Base-by-base conservation (phyloP, 2,797 vertebrate species). In the Gymnopithys bicolor region DNA sequence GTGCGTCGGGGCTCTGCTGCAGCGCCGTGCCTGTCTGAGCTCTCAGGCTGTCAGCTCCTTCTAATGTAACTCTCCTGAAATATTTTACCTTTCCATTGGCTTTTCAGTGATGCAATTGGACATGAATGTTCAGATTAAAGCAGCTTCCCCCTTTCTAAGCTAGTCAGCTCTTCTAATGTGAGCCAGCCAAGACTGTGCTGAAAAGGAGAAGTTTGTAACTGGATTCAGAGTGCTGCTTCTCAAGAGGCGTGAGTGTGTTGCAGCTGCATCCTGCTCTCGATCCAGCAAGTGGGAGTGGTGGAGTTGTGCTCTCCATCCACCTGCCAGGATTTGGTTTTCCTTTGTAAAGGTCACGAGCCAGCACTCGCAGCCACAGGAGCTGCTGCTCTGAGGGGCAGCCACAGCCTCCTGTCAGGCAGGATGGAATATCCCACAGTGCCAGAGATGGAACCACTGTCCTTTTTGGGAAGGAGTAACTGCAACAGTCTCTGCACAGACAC, bases 361-460 rank as follows among this genome's bases (percentile, higher is more conserved):
- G 39, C 24, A 37, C 32, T 59, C 0, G 4, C 1, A 1, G 13
- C 85, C 27, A 0, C 25, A 13, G 7, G 55, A 49, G 59, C 32
- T 14, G 0, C 68, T 58, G 68, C 93, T 89, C 39, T 39, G 6
- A 63, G 63, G 68, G 84, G 74, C 66, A 70, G 32, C 53, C 2
- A 1, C 87, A 37, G 39, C 30, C 35, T 78, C 22, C 68, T 19
- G 35, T 10, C 4, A 12, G 43, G 2, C 27, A 11, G 35, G 80
- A 6, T 19, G 6, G 71, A 17, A 8, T 5, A 32, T 45, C 37
- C 77, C 28, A 1, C 1, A 0, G 43, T 9, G 45, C 35, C 2
- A 6, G 16, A 5, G 14, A 2, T 0, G 0, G 13, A 37, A 3
- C 58, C 9, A 58, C 55, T 24, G 22, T 10, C 59, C 11, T 35